phyloP scores from a whole-genome alignment of 2,888 invertebrate species.

The Margaritifera margaritifera region DNA sequence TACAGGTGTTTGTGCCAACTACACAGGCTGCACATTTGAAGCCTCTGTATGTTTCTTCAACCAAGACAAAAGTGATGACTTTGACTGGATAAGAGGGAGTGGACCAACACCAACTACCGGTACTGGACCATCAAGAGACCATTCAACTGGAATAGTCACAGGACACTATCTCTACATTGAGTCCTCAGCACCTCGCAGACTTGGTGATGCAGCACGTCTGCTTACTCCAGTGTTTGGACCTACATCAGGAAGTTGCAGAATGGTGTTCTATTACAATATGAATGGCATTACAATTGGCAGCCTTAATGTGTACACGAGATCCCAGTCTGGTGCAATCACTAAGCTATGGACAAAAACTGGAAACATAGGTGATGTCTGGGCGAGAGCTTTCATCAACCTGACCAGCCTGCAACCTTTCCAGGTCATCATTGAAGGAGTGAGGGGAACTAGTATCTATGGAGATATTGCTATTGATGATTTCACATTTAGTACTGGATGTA shows the following conservation, averaged over 20 bases:
- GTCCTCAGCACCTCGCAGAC: constrained; percentile 53
- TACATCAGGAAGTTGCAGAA: constrained; percentile 38
- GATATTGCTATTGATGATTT: constrained; percentile 69
- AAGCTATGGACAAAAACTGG: constrained; percentile 51
- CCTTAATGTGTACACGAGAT: constrained; percentile 56
- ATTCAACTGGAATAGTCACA: constrained; percentile 45
- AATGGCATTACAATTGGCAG: constrained; percentile 57
- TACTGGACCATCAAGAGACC: constrained; percentile 60
- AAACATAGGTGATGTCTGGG: constrained; percentile 57
- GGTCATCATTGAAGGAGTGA: constrained; percentile 60
- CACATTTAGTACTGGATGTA: constrained; percentile 56
- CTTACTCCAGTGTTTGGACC: constrained; percentile 47
- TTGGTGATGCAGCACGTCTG: constrained; percentile 67
- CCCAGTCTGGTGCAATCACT: constrained; percentile 29
- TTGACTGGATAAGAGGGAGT: constrained; percentile 54
- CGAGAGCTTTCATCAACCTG: constrained; percentile 47
- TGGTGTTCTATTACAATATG: constrained; percentile 64
- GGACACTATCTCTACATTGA: constrained; percentile 67
- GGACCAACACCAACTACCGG: constrained; percentile 38
- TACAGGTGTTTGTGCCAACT: constrained; percentile 20
- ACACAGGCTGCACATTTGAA: constrained; percentile 61
- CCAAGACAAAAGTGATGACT: constrained; percentile 55
- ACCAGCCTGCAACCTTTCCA: constrained; percentile 50
- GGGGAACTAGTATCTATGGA: constrained; percentile 46
- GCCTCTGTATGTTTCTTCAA: constrained; percentile 61